These are phyloP conservation scores for Menidia beryllina DNA, from an alignment of 2,113 vertebrate species.

Conservation along the genomic window DNA sequence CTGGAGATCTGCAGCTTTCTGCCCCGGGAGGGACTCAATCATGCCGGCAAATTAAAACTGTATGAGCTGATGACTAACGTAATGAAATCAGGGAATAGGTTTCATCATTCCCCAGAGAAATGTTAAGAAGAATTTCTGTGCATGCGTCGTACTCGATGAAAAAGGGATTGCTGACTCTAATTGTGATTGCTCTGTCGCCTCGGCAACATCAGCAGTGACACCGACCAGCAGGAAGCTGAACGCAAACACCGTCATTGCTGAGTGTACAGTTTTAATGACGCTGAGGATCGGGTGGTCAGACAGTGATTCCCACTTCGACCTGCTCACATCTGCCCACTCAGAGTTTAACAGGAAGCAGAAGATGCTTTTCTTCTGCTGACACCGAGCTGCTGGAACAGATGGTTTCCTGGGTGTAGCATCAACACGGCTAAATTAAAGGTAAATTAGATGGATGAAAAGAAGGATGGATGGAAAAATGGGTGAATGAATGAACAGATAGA, in stretches of 20 bases:
- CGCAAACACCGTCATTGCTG: neutral
- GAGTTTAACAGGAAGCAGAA: no score
- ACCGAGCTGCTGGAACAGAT: no score
- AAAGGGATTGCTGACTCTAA: constrained; percentile 34
- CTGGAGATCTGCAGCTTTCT: neutral
- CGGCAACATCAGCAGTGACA: constrained; percentile 19
- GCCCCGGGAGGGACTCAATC: constrained; percentile 10
- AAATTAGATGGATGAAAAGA: no score
- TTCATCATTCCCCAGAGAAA: constrained; percentile 24
- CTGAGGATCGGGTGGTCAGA: no score
- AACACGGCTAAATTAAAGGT: no score
- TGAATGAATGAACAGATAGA: no score
- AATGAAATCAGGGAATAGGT: constrained; percentile 37
- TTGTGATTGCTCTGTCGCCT: constrained; percentile 41
- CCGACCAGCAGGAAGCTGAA: neutral
- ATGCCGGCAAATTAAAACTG: constrained; percentile 47
- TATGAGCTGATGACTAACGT: constrained; percentile 31
- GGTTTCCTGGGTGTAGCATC: no score
- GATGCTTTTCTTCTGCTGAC: no score
- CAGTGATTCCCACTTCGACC: no score
- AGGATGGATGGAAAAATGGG: no score
- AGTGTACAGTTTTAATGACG: neutral
- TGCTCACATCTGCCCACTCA: no score
- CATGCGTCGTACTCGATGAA: constrained; percentile 40
- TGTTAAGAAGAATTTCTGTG: constrained; percentile 11